Percentiles rank a stretch among this genome's conserved stretches.
phyloP scores from a whole-genome alignment of 2,113 vertebrate genomes.

The Eudyptes chrysolophus region DNA sequence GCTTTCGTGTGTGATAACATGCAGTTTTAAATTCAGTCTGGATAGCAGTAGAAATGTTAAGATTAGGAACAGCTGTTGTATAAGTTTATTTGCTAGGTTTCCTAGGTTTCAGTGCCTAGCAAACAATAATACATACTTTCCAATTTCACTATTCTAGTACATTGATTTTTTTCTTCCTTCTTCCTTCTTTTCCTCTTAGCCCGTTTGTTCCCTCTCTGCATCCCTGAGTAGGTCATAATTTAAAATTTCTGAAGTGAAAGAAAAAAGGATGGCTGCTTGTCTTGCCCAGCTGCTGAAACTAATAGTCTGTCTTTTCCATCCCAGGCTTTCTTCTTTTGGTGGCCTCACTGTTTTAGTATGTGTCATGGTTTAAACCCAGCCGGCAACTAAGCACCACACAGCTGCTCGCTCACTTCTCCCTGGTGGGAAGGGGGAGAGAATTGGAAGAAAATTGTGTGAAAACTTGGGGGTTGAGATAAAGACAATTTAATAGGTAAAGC shows the following conservation, averaged over 20 bases:
- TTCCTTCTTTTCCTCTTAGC: neutral
- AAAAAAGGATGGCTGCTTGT: neutral
- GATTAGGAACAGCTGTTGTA: neutral
- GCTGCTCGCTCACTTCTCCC: too few species aligned
- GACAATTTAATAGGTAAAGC: too few species aligned
- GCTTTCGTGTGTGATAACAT: neutral
- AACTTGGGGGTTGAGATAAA: too few species aligned
- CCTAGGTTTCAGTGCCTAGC: neutral
- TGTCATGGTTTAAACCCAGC: too few species aligned
- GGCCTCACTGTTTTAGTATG: neutral
- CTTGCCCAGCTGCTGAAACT: neutral
- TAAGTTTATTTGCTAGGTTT: conserved; percentile 6
- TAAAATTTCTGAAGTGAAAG: neutral
- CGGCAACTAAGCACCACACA: too few species aligned
- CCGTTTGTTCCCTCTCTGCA: neutral
- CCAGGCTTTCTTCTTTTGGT: neutral
- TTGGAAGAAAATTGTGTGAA: too few species aligned
- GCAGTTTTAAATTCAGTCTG: neutral
- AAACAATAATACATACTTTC: neutral
- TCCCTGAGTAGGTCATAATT: neutral
- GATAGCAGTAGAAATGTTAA: neutral
- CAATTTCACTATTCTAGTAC: neutral
- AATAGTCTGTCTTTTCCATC: neutral
- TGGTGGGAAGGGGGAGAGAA: too few species aligned
- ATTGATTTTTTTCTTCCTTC: neutral